These are phyloP conservation scores for Chymomyza procnemis DNA, from an alignment of 2,888 invertebrate genomes.

Conservation along the genomic window DNA sequence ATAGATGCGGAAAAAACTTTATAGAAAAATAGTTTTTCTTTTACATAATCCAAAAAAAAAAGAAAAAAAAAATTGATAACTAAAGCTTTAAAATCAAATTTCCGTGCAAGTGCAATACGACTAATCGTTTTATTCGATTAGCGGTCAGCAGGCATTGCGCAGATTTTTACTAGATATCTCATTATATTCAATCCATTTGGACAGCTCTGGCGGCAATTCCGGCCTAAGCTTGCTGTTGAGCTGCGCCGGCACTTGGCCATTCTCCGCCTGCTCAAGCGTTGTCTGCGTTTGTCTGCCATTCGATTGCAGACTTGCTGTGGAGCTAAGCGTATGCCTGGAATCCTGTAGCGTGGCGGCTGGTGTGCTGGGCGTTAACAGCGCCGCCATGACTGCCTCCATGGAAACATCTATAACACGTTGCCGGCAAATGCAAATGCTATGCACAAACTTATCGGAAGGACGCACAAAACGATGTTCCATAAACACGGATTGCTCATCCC, in stretches of 20 bases:
- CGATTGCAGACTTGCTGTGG: constrained; percentile 62
- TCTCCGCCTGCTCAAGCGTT: constrained; percentile 68
- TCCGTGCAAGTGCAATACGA: neutral
- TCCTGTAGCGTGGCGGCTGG: constrained; percentile 56
- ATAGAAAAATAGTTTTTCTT: constrained; percentile 10
- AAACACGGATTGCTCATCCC: constrained; percentile 90
- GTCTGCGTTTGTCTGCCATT: constrained; percentile 33
- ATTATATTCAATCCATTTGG: constrained; percentile 85
- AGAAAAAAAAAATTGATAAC: neutral
- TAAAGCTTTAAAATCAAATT: constrained; percentile 2
- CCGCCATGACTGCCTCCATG: constrained; percentile 79
- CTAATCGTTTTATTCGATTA: neutral
- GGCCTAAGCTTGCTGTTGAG: constrained; percentile 79
- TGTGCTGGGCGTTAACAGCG: constrained; percentile 62
- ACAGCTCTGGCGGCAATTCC: constrained; percentile 83
- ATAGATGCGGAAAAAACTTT: neutral
- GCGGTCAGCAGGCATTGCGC: constrained; percentile 77
- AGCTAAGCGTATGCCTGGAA: constrained; percentile 60
- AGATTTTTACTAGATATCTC: constrained; percentile 85
- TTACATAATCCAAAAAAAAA: constrained; percentile 2
- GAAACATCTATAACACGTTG: constrained; percentile 80
- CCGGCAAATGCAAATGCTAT: constrained; percentile 80
- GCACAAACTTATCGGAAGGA: constrained; percentile 85
- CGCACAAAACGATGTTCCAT: constrained; percentile 90
- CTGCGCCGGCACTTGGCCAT: constrained; percentile 50